A percentile compares a stretch with the other conserved stretches of the same genome.
These are phyloP conservation scores for Drosophila fungiperda DNA, from an alignment of 2,888 invertebrate species.

Conservation along the genomic window DNA sequence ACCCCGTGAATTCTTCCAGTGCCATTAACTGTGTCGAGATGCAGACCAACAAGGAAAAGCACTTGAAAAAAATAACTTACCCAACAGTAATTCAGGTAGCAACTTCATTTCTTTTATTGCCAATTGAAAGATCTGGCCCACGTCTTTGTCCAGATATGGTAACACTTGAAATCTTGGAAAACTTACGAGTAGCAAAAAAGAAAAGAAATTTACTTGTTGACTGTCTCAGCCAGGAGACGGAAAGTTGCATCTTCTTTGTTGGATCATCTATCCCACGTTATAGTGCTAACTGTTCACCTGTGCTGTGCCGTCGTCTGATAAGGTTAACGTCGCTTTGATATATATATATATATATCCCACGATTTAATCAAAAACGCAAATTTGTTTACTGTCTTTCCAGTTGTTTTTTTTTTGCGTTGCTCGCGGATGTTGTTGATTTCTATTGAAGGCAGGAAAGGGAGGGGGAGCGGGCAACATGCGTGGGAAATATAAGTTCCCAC, in stretches of 20 bases:
- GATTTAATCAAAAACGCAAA: slow-evolving; percentile 82
- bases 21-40: slow-evolving; percentile 87
- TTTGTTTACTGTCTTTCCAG: slow-evolving; percentile 49
- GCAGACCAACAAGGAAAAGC: slow-evolving; percentile 21
- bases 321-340: slow-evolving; percentile 55
- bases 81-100: slow-evolving; percentile 13
- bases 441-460: slow-evolving; percentile 40
- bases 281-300: slow-evolving; percentile 36
- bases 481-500: slow-evolving; percentile 64
- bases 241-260: slow-evolving; percentile 18
- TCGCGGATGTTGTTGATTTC: slow-evolving; percentile 69
- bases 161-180: slow-evolving; percentile 23
- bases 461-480: slow-evolving; percentile 52
- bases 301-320: slow-evolving; percentile 43
- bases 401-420: slow-evolving; percentile 24
- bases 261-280: slow-evolving; percentile 53
- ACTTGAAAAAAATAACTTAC: slow-evolving; percentile 24
- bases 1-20: slow-evolving; percentile 89
- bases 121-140: slow-evolving; percentile 25
- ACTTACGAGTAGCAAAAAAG: slow-evolving; percentile 18
- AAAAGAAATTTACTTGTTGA: slow-evolving; percentile 10
- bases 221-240: slow-evolving; percentile 14
- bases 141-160: slow-evolving; percentile 33
- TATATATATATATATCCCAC: slow-evolving; percentile 76
- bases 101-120: background rate